A percentile compares a stretch with the other conserved stretches of the same genome.
Conservation (phyloP, 2,888 invertebrate species). For the Apodemia zela region DNA sequence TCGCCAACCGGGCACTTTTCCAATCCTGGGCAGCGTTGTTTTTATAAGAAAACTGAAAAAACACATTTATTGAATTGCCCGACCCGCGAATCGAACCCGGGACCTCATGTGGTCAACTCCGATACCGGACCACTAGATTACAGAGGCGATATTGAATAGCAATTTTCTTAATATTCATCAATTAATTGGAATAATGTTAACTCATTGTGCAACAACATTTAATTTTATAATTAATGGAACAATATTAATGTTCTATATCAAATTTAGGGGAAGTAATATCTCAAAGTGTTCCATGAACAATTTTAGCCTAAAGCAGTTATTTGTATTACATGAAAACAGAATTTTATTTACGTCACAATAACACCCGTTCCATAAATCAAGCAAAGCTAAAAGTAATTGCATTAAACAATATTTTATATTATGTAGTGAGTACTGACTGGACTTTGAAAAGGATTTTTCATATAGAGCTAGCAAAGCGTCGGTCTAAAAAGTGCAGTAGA, state of each 20-base stretch:
- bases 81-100: no score
- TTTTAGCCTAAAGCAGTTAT: not conserved
- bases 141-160: no score
- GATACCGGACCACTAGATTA: no score
- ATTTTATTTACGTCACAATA: not conserved
- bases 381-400: not conserved
- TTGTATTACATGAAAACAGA: not conserved
- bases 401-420: not conserved
- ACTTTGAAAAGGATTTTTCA: conserved; percentile 11
- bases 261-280: not conserved
- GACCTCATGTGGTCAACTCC: no score
- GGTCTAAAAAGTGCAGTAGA: conserved; percentile 24
- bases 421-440: not conserved
- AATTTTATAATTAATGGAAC: no score
- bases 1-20: no score
- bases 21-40: no score
- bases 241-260: not conserved
- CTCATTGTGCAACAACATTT: no score
- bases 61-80: no score
- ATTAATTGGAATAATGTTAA: no score
- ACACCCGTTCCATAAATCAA: not conserved
- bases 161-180: no score
- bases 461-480: conserved; percentile 3
- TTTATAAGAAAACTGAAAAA: no score
- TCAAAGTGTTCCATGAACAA: not conserved